Percentiles rank a stretch among this genome's conserved stretches.
These are phyloP conservation scores for Cottoperca gobio DNA, from an alignment of 2,797 vertebrate genomes.

Conservation along the genomic window DNA sequence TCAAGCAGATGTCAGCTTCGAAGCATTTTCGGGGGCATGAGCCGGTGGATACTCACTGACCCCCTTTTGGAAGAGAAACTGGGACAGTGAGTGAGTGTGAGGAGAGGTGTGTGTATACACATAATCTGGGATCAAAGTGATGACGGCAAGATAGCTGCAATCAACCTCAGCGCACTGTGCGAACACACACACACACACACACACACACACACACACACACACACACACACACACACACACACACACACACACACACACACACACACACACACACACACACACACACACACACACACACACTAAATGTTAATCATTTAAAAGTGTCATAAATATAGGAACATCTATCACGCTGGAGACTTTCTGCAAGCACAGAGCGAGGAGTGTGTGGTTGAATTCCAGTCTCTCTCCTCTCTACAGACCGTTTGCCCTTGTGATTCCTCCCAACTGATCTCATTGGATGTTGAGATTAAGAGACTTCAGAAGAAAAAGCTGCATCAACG, in stretches of 20 bases:
- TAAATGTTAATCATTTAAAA: no score
- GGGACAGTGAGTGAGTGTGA: constrained; percentile 49
- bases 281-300: no score
- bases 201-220: background rate
- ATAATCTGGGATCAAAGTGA: constrained; percentile 69
- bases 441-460: constrained; percentile 30
- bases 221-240: background rate
- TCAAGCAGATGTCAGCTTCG: constrained; percentile 23
- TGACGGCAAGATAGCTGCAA: constrained; percentile 39
- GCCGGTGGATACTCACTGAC: constrained; percentile 46
- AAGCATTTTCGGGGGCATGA: constrained; percentile 42
- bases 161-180: constrained; percentile 13
- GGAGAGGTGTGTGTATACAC: constrained; percentile 51
- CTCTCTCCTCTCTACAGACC: constrained; percentile 19
- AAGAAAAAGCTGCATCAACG: constrained; percentile 23
- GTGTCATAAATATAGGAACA: background rate
- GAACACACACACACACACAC: background rate
- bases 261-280: no score
- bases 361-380: background rate
- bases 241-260: no score
- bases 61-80: constrained; percentile 43
- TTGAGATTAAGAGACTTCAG: constrained; percentile 27
- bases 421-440: constrained; percentile 25
- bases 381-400: background rate
- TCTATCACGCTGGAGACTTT: background rate